These are phyloP conservation scores for Lagocephalus sceleratus DNA, from an alignment of 2,797 vertebrate species.

Conservation along the genomic window DNA sequence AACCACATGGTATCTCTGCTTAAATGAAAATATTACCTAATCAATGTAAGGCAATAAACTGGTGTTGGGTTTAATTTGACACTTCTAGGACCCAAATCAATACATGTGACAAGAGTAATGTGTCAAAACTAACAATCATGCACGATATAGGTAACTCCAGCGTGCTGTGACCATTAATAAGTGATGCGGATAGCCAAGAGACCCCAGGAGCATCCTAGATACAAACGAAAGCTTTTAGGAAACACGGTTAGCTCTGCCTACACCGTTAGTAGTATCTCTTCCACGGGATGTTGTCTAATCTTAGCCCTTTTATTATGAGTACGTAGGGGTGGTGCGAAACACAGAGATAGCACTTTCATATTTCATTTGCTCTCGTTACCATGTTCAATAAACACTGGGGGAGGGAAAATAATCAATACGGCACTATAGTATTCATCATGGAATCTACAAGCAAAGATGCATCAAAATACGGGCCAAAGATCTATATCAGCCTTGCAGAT, in stretches of 20 bases:
- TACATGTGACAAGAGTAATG: slow-evolving; percentile 34
- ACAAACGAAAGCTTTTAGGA: slow-evolving; percentile 64
- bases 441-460: slow-evolving; percentile 43
- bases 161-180: slow-evolving; percentile 53
- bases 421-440: slow-evolving; percentile 71
- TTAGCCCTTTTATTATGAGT: slow-evolving; percentile 68
- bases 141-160: slow-evolving; percentile 33
- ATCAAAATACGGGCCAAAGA: slow-evolving; percentile 42
- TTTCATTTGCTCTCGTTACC: slow-evolving; percentile 76
- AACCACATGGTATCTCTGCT: slow-evolving; percentile 12
- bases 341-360: slow-evolving; percentile 64
- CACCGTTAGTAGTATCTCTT: slow-evolving; percentile 45
- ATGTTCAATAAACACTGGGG: slow-evolving; percentile 66
- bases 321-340: slow-evolving; percentile 33
- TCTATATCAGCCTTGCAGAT: slow-evolving; percentile 39
- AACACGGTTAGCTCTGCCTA: slow-evolving; percentile 21
- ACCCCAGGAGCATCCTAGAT: slow-evolving; percentile 34
- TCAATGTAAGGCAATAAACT: slow-evolving; percentile 28
- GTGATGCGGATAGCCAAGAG: slow-evolving; percentile 30
- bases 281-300: slow-evolving; percentile 61
- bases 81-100: slow-evolving; percentile 46
- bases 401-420: slow-evolving; percentile 73
- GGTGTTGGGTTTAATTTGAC: slow-evolving; percentile 40
- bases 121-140: slow-evolving; percentile 32
- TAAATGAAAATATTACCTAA: slow-evolving; percentile 32